These are phyloP conservation scores for Diplosoma virens DNA, from an alignment of 23 tunicate species.

Conservation along the genomic window DNA sequence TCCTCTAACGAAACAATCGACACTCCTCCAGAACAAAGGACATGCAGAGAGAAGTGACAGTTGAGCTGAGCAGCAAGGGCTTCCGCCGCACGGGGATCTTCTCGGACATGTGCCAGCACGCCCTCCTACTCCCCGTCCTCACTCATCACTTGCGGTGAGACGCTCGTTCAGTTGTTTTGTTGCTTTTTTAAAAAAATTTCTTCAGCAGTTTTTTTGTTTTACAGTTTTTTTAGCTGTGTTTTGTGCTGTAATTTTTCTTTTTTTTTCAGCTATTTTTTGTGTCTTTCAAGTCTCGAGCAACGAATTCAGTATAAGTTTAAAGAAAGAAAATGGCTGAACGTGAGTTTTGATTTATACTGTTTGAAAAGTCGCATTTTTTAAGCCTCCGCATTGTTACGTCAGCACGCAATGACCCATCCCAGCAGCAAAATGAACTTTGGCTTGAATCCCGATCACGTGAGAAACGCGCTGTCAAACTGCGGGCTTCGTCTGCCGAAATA, in stretches of 20 bases:
- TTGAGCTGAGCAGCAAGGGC: constrained; percentile 83
- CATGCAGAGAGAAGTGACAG: constrained; percentile 94
- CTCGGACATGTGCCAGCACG: constrained; percentile 93
- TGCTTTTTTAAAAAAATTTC: neutral
- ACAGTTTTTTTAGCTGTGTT: neutral
- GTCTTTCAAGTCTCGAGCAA: constrained; percentile 58
- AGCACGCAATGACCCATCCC: constrained; percentile 99
- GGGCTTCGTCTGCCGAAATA: constrained; percentile 85
- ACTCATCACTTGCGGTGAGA: constrained; percentile 86
- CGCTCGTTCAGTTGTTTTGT: neutral
- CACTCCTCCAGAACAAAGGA: constrained; percentile 61
- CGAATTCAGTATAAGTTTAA: constrained; percentile 83
- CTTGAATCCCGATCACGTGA: constrained; percentile 96
- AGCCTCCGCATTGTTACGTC: neutral
- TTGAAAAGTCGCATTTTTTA: neutral
- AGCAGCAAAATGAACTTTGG: constrained; percentile 96
- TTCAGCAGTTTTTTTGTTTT: neutral
- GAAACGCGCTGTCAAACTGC: constrained; percentile 92
- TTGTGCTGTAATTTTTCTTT: neutral
- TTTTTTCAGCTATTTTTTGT: constrained; percentile 66
- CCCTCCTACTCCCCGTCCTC: constrained; percentile 84
- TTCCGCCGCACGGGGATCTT: constrained; percentile 93
- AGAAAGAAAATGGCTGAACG: constrained; percentile 86
- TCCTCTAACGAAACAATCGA: no score
- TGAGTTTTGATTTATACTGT: constrained; percentile 15